Base-by-base conservation (phyloP, 2,113 vertebrate species). In the Chlorodrepanis virens region DNA sequence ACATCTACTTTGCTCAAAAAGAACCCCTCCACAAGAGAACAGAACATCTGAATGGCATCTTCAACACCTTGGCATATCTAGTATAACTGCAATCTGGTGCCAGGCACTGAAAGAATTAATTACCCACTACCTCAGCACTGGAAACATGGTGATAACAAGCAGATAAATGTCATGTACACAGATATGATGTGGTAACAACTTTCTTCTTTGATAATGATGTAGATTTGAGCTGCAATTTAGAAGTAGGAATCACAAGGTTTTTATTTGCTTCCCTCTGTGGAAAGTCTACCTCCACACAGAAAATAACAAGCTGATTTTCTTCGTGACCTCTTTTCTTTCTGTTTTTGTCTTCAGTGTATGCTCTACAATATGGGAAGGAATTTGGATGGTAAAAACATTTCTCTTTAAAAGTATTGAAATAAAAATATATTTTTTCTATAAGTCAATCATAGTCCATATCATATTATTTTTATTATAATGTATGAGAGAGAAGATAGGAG, bases 91-190 rank as follows among this genome's bases (percentile, higher is more conserved):
- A 78, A 54, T 76, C 77, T 65, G 53, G 63, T 63, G 54, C 74
- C 89, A 96, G 82, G 78, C 82, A 76, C 44, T 47, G 90, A 85
- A 94, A 84, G 92, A 91, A 93, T 91, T 96, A 96, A 97, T 95
- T 93, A 96, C 35, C 74, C 67, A 87, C 63, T 68, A 70, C 57
- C 67, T 91, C 50, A 53, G 63, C 57, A 69, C 59, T 65, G 74
- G 80, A 95, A 96, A 94, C 89, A 87, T 45, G 72, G 95, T 87
- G 68, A 85, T 90, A 94, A 93, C 84, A 94, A 96, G 87, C 74
- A 94, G 89, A 88, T 83, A 94, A 93, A 93, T 94, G 87, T 95
- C 89, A 95, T 61, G 71, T 84, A 87, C 59, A 49, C 35, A 96
- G 87, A 84, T 42, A 80, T 15, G 82, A 94, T 72, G 54, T 35